Conservation (phyloP, 2,888 invertebrate species). For the Orchestes rusci region DNA sequence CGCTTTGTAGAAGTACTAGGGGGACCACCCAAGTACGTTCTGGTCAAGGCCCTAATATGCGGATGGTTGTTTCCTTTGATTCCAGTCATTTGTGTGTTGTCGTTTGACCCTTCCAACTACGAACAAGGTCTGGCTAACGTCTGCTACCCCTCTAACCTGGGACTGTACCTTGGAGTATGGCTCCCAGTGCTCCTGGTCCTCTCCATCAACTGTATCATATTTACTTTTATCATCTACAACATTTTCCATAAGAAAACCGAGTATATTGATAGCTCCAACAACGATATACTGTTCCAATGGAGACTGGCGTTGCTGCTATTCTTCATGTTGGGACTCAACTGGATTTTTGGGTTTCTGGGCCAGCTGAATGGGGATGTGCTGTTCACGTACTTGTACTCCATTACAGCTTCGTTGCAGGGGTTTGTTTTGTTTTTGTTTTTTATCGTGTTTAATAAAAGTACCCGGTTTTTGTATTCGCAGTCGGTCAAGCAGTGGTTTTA, state of each 20-base stretch:
- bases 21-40: constrained; percentile 43
- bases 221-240: constrained; percentile 50
- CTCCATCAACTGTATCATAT: constrained; percentile 51
- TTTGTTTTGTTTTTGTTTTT: constrained; percentile 56
- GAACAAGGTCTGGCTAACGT: constrained; percentile 40
- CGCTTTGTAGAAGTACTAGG: constrained; percentile 58
- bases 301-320: constrained; percentile 53
- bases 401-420: constrained; percentile 52
- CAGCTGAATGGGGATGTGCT: constrained; percentile 35
- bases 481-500: constrained; percentile 29
- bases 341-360: constrained; percentile 52
- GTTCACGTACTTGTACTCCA: constrained; percentile 48
- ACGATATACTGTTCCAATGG: constrained; percentile 46
- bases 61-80: constrained; percentile 56
- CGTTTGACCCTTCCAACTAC: constrained; percentile 47
- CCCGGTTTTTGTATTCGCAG: constrained; percentile 46
- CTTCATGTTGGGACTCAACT: constrained; percentile 54
- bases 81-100: constrained; percentile 48
- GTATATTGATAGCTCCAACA: constrained; percentile 28
- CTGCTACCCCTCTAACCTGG: constrained; percentile 51
- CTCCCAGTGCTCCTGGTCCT: constrained; percentile 50
- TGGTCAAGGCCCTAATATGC: constrained; percentile 53
- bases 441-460: constrained; percentile 53
- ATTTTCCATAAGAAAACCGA: constrained; percentile 43
- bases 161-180: constrained; percentile 50